phyloP scores from a whole-genome alignment of 2,797 vertebrate species.

The Micrastur ruficollis region DNA sequence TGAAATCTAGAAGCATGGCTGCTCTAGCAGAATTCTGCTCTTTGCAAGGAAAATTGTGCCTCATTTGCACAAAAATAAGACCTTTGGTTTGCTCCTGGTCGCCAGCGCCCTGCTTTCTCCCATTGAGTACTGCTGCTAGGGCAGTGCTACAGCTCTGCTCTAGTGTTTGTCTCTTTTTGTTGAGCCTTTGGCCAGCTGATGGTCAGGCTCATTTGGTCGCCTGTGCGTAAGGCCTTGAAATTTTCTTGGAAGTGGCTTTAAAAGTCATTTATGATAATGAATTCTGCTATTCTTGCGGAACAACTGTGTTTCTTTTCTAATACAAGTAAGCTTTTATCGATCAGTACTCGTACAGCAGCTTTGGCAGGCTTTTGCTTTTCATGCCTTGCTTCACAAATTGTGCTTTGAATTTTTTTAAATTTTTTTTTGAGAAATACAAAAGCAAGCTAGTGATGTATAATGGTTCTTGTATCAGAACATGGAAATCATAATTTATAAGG shows the following conservation, averaged over 20 bases:
- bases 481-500: background rate
- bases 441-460: background rate
- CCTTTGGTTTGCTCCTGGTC: background rate
- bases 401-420: background rate
- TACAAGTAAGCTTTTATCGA: background rate
- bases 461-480: background rate
- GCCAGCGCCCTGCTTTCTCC: background rate
- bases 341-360: background rate
- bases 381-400: background rate
- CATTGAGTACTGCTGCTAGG: background rate
- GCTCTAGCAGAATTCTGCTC: background rate
- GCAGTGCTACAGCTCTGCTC: background rate
- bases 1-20: background rate
- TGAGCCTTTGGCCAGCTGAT: background rate
- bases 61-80: background rate
- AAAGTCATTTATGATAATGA: background rate
- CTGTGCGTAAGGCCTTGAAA: background rate
- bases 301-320: background rate
- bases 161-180: background rate
- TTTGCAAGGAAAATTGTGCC: background rate
- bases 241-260: background rate
- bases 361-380: background rate
- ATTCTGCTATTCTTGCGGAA: background rate
- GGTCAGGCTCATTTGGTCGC: background rate
- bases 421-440: background rate